Percentiles rank a stretch among this genome's conserved stretches.
phyloP scores from a whole-genome alignment of 2,888 invertebrate genomes.

The Stenoptilia bipunctidactyla region DNA sequence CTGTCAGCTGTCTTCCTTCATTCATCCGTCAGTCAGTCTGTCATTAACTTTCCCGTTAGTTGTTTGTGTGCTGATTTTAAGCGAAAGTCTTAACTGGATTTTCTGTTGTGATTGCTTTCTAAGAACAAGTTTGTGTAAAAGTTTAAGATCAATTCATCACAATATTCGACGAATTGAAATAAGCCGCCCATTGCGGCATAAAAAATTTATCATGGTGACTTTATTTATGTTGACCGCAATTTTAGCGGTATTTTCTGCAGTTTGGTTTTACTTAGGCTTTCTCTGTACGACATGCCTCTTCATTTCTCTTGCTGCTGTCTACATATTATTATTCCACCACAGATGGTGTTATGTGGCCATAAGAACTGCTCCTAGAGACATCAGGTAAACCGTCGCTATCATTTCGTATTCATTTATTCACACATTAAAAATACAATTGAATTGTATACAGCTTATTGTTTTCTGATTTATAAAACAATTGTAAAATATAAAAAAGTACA shows the following conservation, averaged over 20 bases:
- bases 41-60: too few relatives aligned
- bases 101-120: too few relatives aligned
- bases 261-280: slow-evolving; percentile 71
- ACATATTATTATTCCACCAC: slow-evolving; percentile 76
- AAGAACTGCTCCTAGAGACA: slow-evolving; percentile 80
- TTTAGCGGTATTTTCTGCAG: slow-evolving; percentile 47
- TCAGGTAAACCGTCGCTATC: slow-evolving; percentile 69
- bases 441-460: too few relatives aligned
- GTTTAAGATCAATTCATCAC: slow-evolving; percentile 1
- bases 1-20: too few relatives aligned
- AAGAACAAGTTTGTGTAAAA: too few relatives aligned
- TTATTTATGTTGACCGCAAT: slow-evolving; percentile 37
- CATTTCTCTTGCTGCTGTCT: slow-evolving; percentile 72
- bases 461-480: too few relatives aligned
- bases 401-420: slow-evolving; percentile 2
- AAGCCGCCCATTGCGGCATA: slow-evolving; percentile 60
- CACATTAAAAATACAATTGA: too few relatives aligned
- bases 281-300: slow-evolving; percentile 74
- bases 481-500: too few relatives aligned
- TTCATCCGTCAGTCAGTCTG: too few relatives aligned
- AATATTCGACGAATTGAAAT: slow-evolving; percentile 37
- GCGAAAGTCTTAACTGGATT: too few relatives aligned
- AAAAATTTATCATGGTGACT: slow-evolving; percentile 53
- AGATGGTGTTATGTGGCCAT: slow-evolving; percentile 83
- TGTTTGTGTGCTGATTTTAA: too few relatives aligned